Conservation (phyloP, 1,140 invertebrate genomes). For the Microplitis mediator region DNA sequence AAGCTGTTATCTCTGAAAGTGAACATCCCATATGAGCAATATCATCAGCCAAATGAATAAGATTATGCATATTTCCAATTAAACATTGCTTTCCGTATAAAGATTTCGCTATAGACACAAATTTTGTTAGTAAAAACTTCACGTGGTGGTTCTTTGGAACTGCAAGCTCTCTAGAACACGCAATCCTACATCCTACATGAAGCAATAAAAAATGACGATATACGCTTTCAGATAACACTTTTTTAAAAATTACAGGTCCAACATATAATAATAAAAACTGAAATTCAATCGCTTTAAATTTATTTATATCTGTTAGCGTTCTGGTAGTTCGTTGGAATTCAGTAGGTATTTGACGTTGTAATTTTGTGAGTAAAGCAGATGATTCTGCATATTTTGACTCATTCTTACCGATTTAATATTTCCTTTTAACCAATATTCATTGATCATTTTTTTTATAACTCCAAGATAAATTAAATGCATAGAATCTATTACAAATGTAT, state of each 20-base stretch:
- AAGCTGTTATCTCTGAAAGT: constrained; percentile 13
- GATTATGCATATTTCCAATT: constrained; percentile 32
- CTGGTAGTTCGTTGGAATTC: constrained; percentile 38
- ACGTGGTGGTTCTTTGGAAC: constrained; percentile 21
- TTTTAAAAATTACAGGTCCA: constrained; percentile 32
- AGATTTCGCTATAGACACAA: constrained; percentile 21
- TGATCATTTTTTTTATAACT: constrained; percentile 20
- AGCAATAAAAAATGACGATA: constrained; percentile 35
- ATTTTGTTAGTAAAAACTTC: constrained; percentile 27
- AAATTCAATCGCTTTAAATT: constrained; percentile 34
- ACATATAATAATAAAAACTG: constrained; percentile 32
- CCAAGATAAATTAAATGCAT: constrained; percentile 22
- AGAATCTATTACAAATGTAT: constrained; percentile 11
- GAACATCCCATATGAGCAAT: constrained; percentile 12
- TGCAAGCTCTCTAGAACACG: constrained; percentile 23
- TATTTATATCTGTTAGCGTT: constrained; percentile 18
- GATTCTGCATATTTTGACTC: background rate
- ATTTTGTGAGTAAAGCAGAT: background rate
- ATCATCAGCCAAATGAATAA: constrained; percentile 31
- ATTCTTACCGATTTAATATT: background rate
- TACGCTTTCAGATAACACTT: constrained; percentile 24
- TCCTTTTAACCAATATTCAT: constrained; percentile 21
- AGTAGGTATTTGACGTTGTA: constrained; percentile 25
- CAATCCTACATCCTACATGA: constrained; percentile 28
- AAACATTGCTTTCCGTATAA: constrained; percentile 26